A percentile compares a stretch with the other conserved stretches of the same genome.
phyloP scores from a whole-genome alignment of 2,888 invertebrate species.

The Mesoligia furuncula region DNA sequence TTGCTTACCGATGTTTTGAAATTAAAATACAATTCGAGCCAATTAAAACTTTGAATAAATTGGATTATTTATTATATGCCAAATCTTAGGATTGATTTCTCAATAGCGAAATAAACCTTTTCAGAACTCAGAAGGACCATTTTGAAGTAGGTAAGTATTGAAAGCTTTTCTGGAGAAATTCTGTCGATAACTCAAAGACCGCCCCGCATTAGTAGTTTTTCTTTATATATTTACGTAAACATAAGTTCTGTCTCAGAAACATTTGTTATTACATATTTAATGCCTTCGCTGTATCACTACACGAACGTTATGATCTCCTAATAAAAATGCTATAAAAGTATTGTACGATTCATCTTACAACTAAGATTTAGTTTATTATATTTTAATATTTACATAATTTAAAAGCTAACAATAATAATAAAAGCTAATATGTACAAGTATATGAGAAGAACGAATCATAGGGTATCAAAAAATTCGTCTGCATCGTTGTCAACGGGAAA shows the following conservation, averaged over 20 bases:
- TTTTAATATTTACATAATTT: neutral
- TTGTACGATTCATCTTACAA: constrained; percentile 26
- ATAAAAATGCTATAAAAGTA: constrained; percentile 24
- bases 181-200: neutral
- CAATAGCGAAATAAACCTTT: constrained; percentile 17
- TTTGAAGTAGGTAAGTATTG: constrained; percentile 1
- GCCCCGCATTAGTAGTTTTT: neutral
- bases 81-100: constrained; percentile 28
- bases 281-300: neutral
- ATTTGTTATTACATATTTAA: constrained; percentile 21
- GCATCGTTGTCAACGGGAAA: neutral
- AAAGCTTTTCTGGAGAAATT: constrained; percentile 19
- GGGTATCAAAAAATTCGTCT: neutral
- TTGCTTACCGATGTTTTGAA: constrained; percentile 30
- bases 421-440: neutral
- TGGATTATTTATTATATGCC: constrained; percentile 32
- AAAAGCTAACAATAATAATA: neutral
- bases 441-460: neutral
- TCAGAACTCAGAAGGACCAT: neutral
- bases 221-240: neutral
- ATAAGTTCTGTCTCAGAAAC: constrained; percentile 7
- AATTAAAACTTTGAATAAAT: constrained; percentile 51
- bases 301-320: constrained; percentile 1
- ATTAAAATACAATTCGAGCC: constrained; percentile 43
- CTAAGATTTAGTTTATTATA: neutral